Base-by-base conservation (phyloP, 2,888 invertebrate species). In the Anorthoa munda region DNA sequence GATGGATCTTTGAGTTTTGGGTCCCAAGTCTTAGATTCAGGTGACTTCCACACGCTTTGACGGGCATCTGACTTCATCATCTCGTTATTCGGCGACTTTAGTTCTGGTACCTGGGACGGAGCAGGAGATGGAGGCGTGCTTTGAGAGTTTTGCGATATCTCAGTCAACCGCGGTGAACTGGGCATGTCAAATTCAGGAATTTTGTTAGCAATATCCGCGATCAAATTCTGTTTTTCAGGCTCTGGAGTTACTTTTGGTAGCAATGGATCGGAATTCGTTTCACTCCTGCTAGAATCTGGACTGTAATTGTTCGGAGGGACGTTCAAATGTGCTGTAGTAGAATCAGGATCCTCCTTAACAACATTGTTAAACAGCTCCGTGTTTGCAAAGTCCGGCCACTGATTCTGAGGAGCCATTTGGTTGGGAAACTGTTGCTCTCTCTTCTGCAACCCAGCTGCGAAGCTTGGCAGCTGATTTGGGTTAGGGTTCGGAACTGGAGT, bases 311-410 rank as follows among this genome's bases (percentile, higher is more conserved):
- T 96, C 53, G 94, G 92, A 53, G 95, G 92, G 23, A 94, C 84
- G 80, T 95, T 96, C 55, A 96, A 90, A 92, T 96, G 97, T 66
- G 97, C 96, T 18, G 97, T 98, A 1, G 98, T 98, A 18, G 98
- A 98, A 88, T 98, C 98, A 0, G 98, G 98, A 87, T 98, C 98
- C 83, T 98, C 98, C 90, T 98, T 98, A 0, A 97, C 95, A n/a
- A 96, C 97, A 81, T 97, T 96, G 71, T 91, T 95, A 71, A 96
- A 96, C 63, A 95, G 91, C 89, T 96, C 96, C 7, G 94, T 77
- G 72, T 93, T 94, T 56, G 92, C 90, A 81, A 96, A 96, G 79
- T 96, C 96, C 2, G 94, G 92, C 96, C 96, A 96, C 61, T 95
- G 96, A 77, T 93, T 94, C 75, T 94, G 94, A 1, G 92, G 85